Base-by-base conservation (phyloP, 92 coral and sea anemone genomes). In the Blastomussa wellsi region DNA sequence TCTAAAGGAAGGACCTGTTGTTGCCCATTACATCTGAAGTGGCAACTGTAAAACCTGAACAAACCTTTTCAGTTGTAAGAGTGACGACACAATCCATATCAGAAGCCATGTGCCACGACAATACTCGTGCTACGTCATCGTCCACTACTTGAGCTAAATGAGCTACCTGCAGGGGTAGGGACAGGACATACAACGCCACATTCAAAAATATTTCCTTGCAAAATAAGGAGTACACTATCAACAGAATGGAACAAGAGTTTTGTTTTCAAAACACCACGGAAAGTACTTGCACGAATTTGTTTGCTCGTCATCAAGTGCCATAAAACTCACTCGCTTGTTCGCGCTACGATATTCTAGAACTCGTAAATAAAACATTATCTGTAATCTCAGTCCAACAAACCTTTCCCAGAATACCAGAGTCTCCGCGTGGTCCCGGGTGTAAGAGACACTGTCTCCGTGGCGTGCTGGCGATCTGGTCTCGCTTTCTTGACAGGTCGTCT, bases 51-150 rank as follows among this genome's bases (percentile, higher is more conserved):
- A n/a, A n/a, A n/a, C n/a, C n/a, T 73, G 15, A 47, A 80, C 91
- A 49, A 72, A 86, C 95, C 95, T 97, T 97, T 22, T 92, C 92
- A 15, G 99, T 97, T 2, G 97, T 97, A 5, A 97, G 93, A 17
- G 99, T 97, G 35, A 97, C 95, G 37, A 97, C 99, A 88, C 99
- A 97, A 88, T 97, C 99, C 99, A 97, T 97, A 69, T 97, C 99
- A 78, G 98, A 93, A 38, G 99, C 98, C 97, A 97, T 92, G 93
- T 97, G 99, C 99, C 99, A 97, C 0, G 99, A 97, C 81, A 96
- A 75, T 76, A 96, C 99, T 16, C 99, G 91, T 0, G 99, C 99
- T 32, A 96, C 95, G 81, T 94, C 99, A 83, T 96, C 93, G 48
- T 96, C 98, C 84, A 87, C 91, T 19, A 96, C 97, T 71, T 96